Conservation (phyloP, 1,140 invertebrate genomes). For the Drosophila rhopaloa region DNA sequence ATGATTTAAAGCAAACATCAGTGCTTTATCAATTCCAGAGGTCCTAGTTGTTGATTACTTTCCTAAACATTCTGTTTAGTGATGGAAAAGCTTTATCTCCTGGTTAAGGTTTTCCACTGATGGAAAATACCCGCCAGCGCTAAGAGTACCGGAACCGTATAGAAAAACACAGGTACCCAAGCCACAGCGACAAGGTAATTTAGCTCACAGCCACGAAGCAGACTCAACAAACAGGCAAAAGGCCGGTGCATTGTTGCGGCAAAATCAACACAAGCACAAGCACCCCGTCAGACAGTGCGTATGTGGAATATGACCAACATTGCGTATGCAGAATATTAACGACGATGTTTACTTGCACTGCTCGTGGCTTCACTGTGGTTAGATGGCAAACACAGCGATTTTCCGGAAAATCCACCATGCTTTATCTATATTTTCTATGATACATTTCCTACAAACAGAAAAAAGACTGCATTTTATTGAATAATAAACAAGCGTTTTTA, state of each 20-base stretch:
- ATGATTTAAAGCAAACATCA: too few relatives aligned
- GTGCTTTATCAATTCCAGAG: too few relatives aligned
- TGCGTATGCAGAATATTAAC: constrained; percentile 26
- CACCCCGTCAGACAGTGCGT: constrained; percentile 19
- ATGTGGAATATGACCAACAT: constrained; percentile 17
- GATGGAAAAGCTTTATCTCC: too few relatives aligned
- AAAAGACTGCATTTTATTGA: constrained; percentile 16
- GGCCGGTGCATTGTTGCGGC: constrained; percentile 3
- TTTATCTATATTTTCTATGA: constrained; percentile 7
- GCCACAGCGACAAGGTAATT: constrained; percentile 10
- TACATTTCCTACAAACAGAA: constrained; percentile 1
- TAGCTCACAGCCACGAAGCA: background rate
- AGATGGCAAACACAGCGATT: constrained; percentile 1
- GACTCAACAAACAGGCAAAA: constrained; percentile 1
- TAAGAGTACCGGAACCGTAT: background rate
- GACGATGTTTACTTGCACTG: background rate
- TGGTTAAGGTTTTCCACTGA: background rate
- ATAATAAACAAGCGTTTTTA: constrained; percentile 31
- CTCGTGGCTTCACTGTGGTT: constrained; percentile 13
- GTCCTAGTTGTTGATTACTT: too few relatives aligned
- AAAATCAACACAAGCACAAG: constrained; percentile 1
- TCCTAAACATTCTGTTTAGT: background rate
- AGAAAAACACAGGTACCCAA: background rate
- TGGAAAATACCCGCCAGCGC: background rate
- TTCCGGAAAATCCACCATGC: background rate